A percentile compares a stretch with the other conserved stretches of the same genome.
Evolutionary conservation across 2,888 invertebrate genomes (phyloP).

Genomic region (Xestia xanthographa): DNA sequence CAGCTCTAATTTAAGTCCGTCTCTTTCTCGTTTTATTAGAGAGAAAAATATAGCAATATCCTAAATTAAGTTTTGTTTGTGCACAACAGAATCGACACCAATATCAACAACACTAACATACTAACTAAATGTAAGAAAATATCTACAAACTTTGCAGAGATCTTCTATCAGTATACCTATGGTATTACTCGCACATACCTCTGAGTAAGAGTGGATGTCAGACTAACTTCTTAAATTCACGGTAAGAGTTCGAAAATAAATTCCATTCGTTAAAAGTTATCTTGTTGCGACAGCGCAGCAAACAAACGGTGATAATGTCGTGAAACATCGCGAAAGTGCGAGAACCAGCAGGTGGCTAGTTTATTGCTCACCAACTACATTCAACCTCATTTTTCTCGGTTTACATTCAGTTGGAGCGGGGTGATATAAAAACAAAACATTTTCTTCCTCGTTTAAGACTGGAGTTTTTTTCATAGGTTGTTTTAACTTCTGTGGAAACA

Average conservation of each 20-base stretch:
- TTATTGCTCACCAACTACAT: slow-evolving; percentile 23
- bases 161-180: not conserved
- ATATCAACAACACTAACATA: not conserved
- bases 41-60: no score
- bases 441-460: slow-evolving; percentile 10
- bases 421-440: slow-evolving; percentile 28
- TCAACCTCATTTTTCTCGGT: slow-evolving; percentile 36
- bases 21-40: no score
- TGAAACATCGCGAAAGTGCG: slow-evolving; percentile 39
- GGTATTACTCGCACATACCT: not conserved
- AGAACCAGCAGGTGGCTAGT: slow-evolving; percentile 43
- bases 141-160: not conserved
- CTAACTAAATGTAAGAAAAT: not conserved
- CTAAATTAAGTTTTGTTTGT: no score
- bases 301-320: slow-evolving; percentile 15
- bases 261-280: slow-evolving; percentile 7
- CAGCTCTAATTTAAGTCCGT: no score
- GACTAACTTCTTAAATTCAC: not conserved
- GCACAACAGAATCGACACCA: no score
- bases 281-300: not conserved
- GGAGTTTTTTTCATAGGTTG: not conserved
- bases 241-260: not conserved
- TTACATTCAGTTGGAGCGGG: slow-evolving; percentile 38
- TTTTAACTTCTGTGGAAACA: not conserved
- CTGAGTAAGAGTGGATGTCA: not conserved